A percentile compares a stretch with the other conserved stretches of the same genome.
Conservation (phyloP, 2,113 vertebrate species). For the Crotalus helleri region DNA sequence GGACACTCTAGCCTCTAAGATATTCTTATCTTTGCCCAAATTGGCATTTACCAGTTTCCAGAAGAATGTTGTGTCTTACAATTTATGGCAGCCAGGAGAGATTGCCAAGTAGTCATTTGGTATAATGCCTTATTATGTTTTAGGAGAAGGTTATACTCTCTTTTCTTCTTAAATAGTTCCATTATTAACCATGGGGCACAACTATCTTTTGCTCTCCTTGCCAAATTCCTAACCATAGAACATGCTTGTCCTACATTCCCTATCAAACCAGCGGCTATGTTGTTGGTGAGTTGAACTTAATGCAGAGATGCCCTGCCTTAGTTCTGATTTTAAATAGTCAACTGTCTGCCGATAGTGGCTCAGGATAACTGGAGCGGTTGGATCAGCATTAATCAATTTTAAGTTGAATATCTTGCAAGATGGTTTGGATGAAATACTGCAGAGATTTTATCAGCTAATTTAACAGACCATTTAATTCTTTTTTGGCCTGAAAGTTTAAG, state of each 20-base stretch:
- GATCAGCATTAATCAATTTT: not conserved
- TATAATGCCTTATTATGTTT: not conserved
- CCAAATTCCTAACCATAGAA: not conserved
- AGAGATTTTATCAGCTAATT: not conserved
- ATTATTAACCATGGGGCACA: not conserved
- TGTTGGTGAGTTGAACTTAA: not conserved
- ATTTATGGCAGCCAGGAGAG: not conserved
- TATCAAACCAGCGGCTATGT: not conserved
- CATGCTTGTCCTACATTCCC: not conserved
- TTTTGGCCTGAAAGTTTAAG: not conserved
- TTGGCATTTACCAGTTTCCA: not conserved
- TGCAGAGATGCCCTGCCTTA: not conserved
- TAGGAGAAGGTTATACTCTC: not conserved
- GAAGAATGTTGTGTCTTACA: not conserved
- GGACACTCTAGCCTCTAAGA: not conserved
- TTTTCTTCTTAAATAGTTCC: not conserved
- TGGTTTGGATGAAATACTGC: not conserved
- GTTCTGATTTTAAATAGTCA: not conserved
- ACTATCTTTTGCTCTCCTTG: not conserved
- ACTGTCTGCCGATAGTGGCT: not conserved
- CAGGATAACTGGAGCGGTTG: not conserved
- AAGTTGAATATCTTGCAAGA: not conserved
- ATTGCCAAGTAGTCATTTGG: not conserved
- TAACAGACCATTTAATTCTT: not conserved
- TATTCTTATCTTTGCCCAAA: not conserved